These are phyloP conservation scores for Pseudococcus viburni DNA, from an alignment of 2,888 invertebrate genomes.

Conservation along the genomic window DNA sequence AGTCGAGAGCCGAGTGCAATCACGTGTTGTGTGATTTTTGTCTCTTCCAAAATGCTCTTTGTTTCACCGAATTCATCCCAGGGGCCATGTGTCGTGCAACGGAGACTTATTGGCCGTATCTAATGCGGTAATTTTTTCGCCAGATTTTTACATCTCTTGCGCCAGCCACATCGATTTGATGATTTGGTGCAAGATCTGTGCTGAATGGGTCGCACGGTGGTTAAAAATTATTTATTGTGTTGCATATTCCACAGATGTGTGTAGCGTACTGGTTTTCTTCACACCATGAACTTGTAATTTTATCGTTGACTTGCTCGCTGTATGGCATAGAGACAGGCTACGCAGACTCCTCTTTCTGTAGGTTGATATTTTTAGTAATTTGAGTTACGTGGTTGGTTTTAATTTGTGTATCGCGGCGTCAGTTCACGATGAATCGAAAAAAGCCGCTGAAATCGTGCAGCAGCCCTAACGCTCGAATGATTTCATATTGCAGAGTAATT, in stretches of 20 bases:
- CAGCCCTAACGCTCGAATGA: constrained; percentile 10
- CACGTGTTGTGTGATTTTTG: not conserved
- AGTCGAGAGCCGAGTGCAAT: not conserved
- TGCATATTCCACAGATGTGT: not conserved
- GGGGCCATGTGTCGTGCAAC: not conserved
- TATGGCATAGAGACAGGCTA: not conserved
- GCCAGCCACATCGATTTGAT: not conserved
- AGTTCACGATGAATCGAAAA: not conserved
- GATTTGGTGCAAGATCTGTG: not conserved
- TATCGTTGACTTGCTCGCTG: not conserved
- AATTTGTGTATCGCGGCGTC: not conserved
- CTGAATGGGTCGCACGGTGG: not conserved
- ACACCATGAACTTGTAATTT: not conserved
- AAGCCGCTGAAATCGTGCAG: not conserved
- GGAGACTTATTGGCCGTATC: not conserved
- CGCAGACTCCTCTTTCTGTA: not conserved
- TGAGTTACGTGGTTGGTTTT: not conserved
- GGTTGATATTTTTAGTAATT: constrained; percentile 8
- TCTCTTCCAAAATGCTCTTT: not conserved
- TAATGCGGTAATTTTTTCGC: constrained; percentile 1
- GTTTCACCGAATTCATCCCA: not conserved
- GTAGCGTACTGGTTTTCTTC: not conserved
- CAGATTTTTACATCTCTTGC: not conserved
- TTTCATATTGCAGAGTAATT: constrained; percentile 25
- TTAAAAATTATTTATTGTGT: constrained; percentile 16